Percentiles rank a stretch among this genome's conserved stretches.
These are phyloP conservation scores for Cossypha polioptera DNA, from an alignment of 2,797 vertebrate species.

Conservation along the genomic window DNA sequence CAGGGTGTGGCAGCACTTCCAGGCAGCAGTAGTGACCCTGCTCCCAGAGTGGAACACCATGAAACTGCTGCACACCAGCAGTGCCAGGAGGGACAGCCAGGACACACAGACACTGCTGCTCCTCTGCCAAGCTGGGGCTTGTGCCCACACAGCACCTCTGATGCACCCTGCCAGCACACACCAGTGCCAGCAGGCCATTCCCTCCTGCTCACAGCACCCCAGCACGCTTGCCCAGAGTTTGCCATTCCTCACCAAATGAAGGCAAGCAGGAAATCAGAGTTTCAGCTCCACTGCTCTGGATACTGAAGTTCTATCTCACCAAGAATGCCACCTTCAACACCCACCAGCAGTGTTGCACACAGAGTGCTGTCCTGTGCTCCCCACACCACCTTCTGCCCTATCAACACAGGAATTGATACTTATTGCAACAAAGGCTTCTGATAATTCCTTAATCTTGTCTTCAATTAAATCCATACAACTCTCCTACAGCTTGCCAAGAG, in stretches of 20 bases:
- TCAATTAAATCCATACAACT: not conserved
- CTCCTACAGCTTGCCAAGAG: not conserved
- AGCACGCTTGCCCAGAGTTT: not conserved
- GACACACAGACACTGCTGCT: not conserved
- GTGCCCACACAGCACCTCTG: too few relatives aligned
- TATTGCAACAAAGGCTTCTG: not conserved
- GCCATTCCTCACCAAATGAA: not conserved
- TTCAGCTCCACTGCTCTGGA: not conserved
- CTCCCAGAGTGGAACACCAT: not conserved
- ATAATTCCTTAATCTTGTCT: not conserved
- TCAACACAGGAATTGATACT: not conserved
- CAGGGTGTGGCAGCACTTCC: not conserved
- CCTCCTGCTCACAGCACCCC: not conserved
- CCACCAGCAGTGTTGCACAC: not conserved
- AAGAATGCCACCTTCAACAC: not conserved
- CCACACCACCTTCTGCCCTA: not conserved
- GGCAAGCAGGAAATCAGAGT: not conserved
- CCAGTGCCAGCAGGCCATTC: not conserved
- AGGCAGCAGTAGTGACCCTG: not conserved
- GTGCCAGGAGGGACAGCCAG: rapidly evolving
- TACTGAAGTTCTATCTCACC: not conserved
- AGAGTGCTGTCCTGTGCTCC: not conserved
- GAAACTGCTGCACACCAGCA: not conserved
- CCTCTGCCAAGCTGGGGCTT: not conserved
- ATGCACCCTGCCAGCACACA: not conserved